These are phyloP conservation scores for Esperia sulphurella DNA, from an alignment of 2,888 invertebrate species.

Conservation along the genomic window DNA sequence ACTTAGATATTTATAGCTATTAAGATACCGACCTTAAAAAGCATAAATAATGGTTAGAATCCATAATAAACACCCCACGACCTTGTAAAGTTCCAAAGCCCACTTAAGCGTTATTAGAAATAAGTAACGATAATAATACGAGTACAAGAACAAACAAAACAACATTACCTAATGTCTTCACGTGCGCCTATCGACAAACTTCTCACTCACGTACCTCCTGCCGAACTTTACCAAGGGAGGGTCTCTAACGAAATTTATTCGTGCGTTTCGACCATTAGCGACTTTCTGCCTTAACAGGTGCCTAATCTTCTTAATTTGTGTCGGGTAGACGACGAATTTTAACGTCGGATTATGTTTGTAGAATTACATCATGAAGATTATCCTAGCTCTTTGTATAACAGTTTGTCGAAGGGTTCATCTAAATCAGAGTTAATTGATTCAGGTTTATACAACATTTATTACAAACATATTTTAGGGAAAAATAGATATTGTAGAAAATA, in stretches of 20 bases:
- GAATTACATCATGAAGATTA: conserved; percentile 11
- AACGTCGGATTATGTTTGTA: conserved; percentile 17
- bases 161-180: conserved; percentile 29
- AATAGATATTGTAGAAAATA: no score
- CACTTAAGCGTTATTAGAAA: conserved; percentile 10
- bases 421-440: no score
- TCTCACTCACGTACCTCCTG: conserved; percentile 33
- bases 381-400: not conserved
- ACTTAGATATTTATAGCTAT: no score
- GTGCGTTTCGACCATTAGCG: conserved; percentile 24
- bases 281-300: conserved; percentile 22
- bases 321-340: conserved; percentile 13
- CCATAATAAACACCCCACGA: not conserved
- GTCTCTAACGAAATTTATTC: conserved; percentile 31
- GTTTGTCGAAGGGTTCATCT: not conserved
- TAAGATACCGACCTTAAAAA: no score
- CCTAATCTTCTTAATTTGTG: conserved; percentile 26
- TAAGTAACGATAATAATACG: conserved; percentile 5
- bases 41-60: no score
- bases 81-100: not conserved
- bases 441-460: no score
- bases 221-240: conserved; percentile 25
- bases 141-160: conserved; percentile 20
- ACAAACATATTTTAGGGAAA: no score
- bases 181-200: conserved; percentile 30